Conservation (phyloP, 2,797 vertebrate genomes). For the Melanotaenia trifasciata region DNA sequence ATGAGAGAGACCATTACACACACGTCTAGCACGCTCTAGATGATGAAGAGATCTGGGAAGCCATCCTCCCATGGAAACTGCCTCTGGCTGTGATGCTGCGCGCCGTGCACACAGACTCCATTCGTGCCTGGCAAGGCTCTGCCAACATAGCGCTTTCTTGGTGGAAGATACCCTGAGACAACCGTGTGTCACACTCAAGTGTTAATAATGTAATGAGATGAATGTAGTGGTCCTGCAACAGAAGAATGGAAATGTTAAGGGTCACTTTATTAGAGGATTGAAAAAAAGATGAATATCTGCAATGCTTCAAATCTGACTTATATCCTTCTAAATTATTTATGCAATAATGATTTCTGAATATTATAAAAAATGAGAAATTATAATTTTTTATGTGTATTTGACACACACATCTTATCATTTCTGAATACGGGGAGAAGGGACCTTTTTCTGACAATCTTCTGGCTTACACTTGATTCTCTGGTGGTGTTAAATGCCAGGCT, state of each 20-base stretch:
- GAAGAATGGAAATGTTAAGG: conserved; percentile 15
- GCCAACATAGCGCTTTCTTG: conserved; percentile 41
- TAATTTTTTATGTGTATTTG: neutral
- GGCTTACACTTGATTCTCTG: conserved; percentile 32
- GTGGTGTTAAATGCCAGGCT: conserved; percentile 41
- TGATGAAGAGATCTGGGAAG: conserved; percentile 80
- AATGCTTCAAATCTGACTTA: neutral
- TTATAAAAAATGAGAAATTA: neutral
- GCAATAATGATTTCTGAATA: neutral
- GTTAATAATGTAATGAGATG: conserved; percentile 42
- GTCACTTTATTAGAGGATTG: neutral
- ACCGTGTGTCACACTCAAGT: conserved; percentile 30
- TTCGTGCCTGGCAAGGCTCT: conserved; percentile 32
- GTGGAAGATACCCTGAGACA: conserved; percentile 19
- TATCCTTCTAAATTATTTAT: neutral
- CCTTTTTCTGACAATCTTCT: neutral
- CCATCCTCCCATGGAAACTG: conserved; percentile 69
- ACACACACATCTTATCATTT: neutral
- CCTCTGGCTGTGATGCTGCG: conserved; percentile 62
- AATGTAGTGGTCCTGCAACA: neutral
- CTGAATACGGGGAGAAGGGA: neutral
- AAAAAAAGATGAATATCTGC: neutral
- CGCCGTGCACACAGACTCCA: conserved; percentile 43
- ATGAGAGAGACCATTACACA: conserved; percentile 78
- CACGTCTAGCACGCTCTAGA: conserved; percentile 67